These are phyloP conservation scores for Mycteria americana DNA, from an alignment of 2,797 vertebrate species.

Conservation along the genomic window DNA sequence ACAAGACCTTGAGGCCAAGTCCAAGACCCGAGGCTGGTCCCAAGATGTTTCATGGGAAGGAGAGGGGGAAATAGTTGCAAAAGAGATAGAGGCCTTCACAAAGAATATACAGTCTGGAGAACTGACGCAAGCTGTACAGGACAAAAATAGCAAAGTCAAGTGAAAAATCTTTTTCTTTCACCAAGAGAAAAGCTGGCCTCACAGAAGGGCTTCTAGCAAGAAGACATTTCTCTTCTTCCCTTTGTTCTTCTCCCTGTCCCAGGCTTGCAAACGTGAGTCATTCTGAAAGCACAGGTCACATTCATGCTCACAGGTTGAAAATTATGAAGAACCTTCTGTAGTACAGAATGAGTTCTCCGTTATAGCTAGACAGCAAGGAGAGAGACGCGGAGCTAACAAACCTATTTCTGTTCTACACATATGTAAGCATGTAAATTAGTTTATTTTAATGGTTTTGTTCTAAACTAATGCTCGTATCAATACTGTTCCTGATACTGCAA, in stretches of 20 bases:
- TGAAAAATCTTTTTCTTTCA: not conserved
- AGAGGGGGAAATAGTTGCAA: not conserved
- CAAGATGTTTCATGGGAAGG: not conserved
- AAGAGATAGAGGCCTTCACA: not conserved
- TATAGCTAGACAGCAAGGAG: not conserved
- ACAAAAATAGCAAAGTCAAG: not conserved
- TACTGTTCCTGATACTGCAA: not conserved
- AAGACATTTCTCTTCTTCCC: not conserved
- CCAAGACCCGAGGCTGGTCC: not conserved
- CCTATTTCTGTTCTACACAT: not conserved
- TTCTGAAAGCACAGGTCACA: not conserved
- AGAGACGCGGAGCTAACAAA: not conserved
- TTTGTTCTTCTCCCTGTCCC: not conserved
- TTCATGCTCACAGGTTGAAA: not conserved
- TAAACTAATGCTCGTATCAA: not conserved
- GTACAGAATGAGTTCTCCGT: not conserved
- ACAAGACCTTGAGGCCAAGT: not conserved
- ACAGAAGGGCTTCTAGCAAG: not conserved
- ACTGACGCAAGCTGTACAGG: not conserved
- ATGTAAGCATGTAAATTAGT: not conserved
- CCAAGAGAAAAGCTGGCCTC: not conserved
- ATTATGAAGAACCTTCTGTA: not conserved
- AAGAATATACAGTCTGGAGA: not conserved
- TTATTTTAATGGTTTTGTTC: not conserved
- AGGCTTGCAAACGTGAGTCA: fast-evolving